phyloP scores from a whole-genome alignment of 1,140 invertebrate species.

The Sarcophaga peregrina region DNA sequence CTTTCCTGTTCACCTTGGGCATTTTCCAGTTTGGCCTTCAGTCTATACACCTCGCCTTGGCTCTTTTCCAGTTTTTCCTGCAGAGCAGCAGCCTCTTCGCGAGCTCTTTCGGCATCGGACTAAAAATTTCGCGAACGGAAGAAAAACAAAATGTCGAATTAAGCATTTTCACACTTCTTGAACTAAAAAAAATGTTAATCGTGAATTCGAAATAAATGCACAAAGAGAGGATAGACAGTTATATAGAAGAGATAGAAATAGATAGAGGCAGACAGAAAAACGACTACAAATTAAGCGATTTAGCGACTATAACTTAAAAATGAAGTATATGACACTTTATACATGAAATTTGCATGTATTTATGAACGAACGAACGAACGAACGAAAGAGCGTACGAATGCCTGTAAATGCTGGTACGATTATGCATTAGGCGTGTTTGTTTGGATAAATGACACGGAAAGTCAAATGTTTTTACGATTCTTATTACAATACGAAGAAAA shows the following conservation, averaged over 20 bases:
- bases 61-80: constrained; percentile 94
- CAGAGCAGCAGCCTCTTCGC: constrained; percentile 82
- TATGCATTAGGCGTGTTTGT: no score
- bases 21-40: constrained; percentile 93
- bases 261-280: background rate
- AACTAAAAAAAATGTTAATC: background rate
- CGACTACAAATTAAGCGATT: constrained; percentile 14
- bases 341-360: no score
- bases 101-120: constrained; percentile 86
- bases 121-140: constrained; percentile 59
- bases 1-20: constrained; percentile 93
- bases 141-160: background rate
- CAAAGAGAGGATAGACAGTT: constrained; percentile 12
- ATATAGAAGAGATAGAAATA: no score
- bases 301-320: background rate
- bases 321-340: background rate
- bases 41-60: constrained; percentile 92
- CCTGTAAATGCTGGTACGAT: no score
- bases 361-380: no score
- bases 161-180: background rate
- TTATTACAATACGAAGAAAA: no score
- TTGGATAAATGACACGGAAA: no score
- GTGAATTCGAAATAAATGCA: constrained; percentile 22
- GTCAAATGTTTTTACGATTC: no score
- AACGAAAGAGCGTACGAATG: no score